Evolutionary conservation across 2,888 invertebrate species (phyloP).

Genomic region (Sclerodermus sp.): DNA sequence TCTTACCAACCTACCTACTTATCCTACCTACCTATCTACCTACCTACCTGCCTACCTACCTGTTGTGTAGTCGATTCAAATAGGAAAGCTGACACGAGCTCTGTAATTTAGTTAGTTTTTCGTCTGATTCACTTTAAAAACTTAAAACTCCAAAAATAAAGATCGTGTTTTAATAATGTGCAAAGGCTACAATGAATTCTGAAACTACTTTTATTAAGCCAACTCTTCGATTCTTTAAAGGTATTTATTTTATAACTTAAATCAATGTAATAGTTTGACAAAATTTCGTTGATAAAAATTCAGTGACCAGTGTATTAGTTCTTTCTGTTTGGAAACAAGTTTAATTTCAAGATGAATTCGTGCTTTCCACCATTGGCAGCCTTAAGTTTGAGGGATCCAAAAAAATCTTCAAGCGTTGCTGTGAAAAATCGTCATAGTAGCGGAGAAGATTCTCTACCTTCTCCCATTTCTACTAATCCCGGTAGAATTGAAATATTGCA

Average conservation of each 20-base stretch:
- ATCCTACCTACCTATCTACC: too few species aligned
- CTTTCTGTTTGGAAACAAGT: neutral
- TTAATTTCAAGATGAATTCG: slow-evolving; percentile 55
- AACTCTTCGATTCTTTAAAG: too few species aligned
- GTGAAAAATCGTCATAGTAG: slow-evolving; percentile 46
- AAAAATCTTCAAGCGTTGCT: slow-evolving; percentile 35
- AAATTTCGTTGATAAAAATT: too few species aligned
- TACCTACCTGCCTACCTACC: neutral
- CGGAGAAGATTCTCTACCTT: slow-evolving; percentile 33
- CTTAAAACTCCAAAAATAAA: too few species aligned
- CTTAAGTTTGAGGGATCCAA: slow-evolving; percentile 53
- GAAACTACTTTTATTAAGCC: too few species aligned
- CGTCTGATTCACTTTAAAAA: too few species aligned
- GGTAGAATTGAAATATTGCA: slow-evolving; percentile 60
- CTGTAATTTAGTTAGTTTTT: neutral
- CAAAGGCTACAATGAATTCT: too few species aligned
- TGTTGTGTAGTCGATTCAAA: neutral
- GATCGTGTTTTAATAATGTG: too few species aligned
- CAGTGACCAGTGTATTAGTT: too few species aligned
- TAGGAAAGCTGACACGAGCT: neutral
- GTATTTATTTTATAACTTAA: too few species aligned
- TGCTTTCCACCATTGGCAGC: slow-evolving; percentile 60
- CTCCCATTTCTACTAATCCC: slow-evolving; percentile 22
- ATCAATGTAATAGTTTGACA: too few species aligned
- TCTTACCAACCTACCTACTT: too few species aligned